These are phyloP conservation scores for Thereva nobilitata DNA, from an alignment of 2,888 invertebrate species.

Conservation along the genomic window DNA sequence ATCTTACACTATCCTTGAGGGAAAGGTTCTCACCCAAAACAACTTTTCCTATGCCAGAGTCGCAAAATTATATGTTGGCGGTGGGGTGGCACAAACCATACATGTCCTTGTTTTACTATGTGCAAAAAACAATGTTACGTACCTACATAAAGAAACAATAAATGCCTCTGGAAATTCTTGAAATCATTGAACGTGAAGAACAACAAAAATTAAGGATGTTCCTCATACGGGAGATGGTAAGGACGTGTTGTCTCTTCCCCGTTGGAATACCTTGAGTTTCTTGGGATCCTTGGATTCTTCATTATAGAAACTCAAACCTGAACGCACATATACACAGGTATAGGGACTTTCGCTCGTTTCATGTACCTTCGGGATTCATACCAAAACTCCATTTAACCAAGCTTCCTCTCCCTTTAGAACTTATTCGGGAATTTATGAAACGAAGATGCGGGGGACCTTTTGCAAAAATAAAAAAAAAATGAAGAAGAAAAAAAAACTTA, in stretches of 20 bases:
- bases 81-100: not conserved
- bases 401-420: constrained; percentile 8
- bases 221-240: constrained; percentile 30
- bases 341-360: constrained; percentile 4
- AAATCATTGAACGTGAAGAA: constrained; percentile 37
- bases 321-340: constrained; percentile 5
- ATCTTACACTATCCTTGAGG: not conserved
- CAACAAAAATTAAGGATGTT: constrained; percentile 34
- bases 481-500: not conserved
- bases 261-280: constrained; percentile 12
- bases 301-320: not conserved
- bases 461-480: constrained; percentile 4
- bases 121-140: constrained; percentile 17
- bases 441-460: constrained; percentile 3
- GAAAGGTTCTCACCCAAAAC: constrained; percentile 1
- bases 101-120: constrained; percentile 4
- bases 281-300: too few species aligned
- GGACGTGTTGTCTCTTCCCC: constrained; percentile 21
- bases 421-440: not conserved
- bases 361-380: constrained; percentile 7
- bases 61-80: not conserved
- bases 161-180: constrained; percentile 38
- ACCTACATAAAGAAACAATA: constrained; percentile 36
- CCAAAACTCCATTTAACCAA: constrained; percentile 30
- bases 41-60: constrained; percentile 1